phyloP scores from a whole-genome alignment of 1,140 invertebrate species.

The Drosophila trapezifrons region DNA sequence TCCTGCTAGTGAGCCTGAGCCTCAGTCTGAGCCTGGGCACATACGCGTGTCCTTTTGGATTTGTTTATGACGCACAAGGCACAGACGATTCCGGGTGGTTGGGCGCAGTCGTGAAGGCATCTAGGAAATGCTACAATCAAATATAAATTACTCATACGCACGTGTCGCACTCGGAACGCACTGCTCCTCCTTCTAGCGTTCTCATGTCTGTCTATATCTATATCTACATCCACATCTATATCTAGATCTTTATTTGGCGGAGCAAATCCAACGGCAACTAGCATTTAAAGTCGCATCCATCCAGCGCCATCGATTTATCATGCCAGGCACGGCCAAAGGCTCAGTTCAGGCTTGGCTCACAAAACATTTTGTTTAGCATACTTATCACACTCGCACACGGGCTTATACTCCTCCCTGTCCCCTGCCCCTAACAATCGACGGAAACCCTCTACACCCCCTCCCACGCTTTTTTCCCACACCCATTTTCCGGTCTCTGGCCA shows the following conservation, averaged over 20 bases:
- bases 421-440: constrained; percentile 4
- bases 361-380: constrained; percentile 65
- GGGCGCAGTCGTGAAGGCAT: constrained; percentile 19
- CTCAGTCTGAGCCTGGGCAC: constrained; percentile 12
- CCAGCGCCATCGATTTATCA: constrained; percentile 56
- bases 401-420: background rate
- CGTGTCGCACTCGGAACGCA: constrained; percentile 46
- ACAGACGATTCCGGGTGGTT: constrained; percentile 8
- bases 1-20: background rate
- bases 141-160: constrained; percentile 78
- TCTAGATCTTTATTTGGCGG: constrained; percentile 35
- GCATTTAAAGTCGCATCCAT: constrained; percentile 60
- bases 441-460: background rate
- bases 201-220: constrained; percentile 27
- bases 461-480: background rate
- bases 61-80: constrained; percentile 67
- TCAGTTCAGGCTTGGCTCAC: constrained; percentile 27
- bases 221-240: constrained; percentile 11
- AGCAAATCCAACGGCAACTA: constrained; percentile 35
- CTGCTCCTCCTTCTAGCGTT: background rate
- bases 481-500: constrained; percentile 13
- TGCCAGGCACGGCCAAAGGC: constrained; percentile 45
- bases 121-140: constrained; percentile 67
- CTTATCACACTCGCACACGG: constrained; percentile 42
- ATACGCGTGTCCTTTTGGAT: constrained; percentile 69